Evolutionary conservation across 2,888 invertebrate genomes (phyloP).

Genomic region (Ectropis crepuscularia): DNA sequence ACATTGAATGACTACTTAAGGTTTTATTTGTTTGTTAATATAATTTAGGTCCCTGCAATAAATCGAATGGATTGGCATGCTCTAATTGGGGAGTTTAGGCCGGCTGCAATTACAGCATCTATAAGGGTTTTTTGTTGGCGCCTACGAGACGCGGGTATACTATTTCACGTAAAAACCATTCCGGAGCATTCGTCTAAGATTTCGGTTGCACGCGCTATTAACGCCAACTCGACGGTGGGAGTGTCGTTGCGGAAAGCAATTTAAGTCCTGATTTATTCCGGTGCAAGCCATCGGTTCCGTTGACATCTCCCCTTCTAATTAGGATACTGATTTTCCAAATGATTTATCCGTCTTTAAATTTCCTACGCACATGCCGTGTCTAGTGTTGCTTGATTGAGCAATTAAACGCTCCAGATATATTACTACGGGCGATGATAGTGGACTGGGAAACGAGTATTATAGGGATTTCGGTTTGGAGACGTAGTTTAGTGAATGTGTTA

Average conservation of each 20-base stretch:
- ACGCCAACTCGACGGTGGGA: slow-evolving; percentile 77
- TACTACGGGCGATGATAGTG: slow-evolving; percentile 13
- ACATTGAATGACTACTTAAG: slow-evolving; percentile 58
- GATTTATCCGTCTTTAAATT: slow-evolving; percentile 65
- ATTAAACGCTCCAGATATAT: slow-evolving; percentile 39
- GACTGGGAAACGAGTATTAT: neutral
- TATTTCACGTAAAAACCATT: slow-evolving; percentile 73
- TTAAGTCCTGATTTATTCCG: slow-evolving; percentile 78
- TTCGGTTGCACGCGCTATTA: slow-evolving; percentile 83
- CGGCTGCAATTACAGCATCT: slow-evolving; percentile 60
- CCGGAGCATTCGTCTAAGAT: slow-evolving; percentile 73
- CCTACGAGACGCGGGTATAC: slow-evolving; percentile 63
- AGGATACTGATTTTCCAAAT: slow-evolving; percentile 69
- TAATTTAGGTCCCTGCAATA: slow-evolving; percentile 55
- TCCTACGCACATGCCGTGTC: slow-evolving; percentile 44
- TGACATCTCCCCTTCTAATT: slow-evolving; percentile 78
- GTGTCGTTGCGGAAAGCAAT: slow-evolving; percentile 81
- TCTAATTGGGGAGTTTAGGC: slow-evolving; percentile 62
- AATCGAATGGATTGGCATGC: slow-evolving; percentile 54
- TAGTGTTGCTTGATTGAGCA: slow-evolving; percentile 47
- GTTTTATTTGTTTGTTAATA: slow-evolving; percentile 52
- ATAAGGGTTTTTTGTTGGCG: slow-evolving; percentile 63
- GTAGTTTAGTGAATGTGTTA: slow-evolving; percentile 3
- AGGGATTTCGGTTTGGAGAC: neutral
- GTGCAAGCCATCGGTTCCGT: slow-evolving; percentile 66